Evolutionary conservation across 2,113 vertebrate species (phyloP).

Genomic region (Alligator mississippiensis): DNA sequence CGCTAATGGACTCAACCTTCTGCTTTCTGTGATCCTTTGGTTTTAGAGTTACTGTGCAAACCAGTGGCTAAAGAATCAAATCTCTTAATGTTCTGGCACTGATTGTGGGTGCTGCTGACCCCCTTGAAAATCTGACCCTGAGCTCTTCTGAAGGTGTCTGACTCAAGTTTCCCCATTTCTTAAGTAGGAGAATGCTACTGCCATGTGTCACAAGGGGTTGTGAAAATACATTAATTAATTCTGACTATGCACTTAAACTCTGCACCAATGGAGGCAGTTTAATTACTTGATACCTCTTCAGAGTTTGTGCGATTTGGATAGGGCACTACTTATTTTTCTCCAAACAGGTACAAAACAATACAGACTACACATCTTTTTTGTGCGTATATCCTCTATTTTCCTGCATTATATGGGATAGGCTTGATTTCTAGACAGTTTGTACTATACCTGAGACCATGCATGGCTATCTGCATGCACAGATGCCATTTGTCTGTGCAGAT

Average conservation of each 20-base stretch:
- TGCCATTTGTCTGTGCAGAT: neutral
- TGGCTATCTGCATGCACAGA: neutral
- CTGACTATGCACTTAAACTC: neutral
- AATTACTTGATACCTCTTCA: no score
- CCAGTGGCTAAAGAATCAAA: neutral
- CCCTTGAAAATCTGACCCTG: neutral
- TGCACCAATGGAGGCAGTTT: no score
- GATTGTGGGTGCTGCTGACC: neutral
- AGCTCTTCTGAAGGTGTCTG: neutral
- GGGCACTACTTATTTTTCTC: no score
- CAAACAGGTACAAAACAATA: neutral
- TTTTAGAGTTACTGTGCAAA: neutral
- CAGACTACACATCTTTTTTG: neutral
- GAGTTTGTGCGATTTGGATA: neutral
- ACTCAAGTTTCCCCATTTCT: neutral
- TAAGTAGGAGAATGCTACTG: neutral
- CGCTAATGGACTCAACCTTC: neutral
- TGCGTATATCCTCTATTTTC: neutral
- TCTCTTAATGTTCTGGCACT: neutral
- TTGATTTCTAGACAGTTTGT: neutral
- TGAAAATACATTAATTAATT: neutral
- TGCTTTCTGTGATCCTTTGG: neutral
- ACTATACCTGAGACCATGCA: fast-evolving
- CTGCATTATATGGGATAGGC: neutral
- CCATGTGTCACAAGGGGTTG: neutral